Evolutionary conservation across 2,113 vertebrate genomes (phyloP), one percentile per base, ranked within the genome.

Genomic region (Zingel zingel): DNA sequence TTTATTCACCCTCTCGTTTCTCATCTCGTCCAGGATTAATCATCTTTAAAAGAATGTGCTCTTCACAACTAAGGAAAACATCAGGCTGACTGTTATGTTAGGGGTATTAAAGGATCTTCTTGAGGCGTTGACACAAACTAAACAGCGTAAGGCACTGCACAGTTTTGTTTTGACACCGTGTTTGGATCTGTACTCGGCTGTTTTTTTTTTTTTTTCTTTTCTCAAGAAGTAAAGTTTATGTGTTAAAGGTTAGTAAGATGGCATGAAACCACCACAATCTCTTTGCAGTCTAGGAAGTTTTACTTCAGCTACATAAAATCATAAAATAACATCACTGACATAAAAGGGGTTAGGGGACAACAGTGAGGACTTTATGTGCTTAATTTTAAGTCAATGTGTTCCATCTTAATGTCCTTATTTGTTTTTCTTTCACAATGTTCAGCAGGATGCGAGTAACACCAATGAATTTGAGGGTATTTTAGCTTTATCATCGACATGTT

Each of bases 1-100:
- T 25, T 36, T 19, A 65, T 30, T 6, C 8, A 77, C 51, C 9
- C 12, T 21, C 23, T 64, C 21, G 39, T 47, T 79, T 15, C 10
- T 54, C 23, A 39, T 77, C 68, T 76, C 45, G 19, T 76, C 30
- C 74, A 93, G 93, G 88, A 82, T 54, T 85, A 79, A 61, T 58
- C 18, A 0, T 54, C 65, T 33, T 19, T 56, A 57, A 85, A 74
- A 63, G 36, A 80, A 74, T 80, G 27, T 57, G 39, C 23, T 53
- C 51, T 27, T 78, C 75, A 45, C 85, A 74, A 45, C 48, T 14
- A 79, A 81, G 64, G 71, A 84, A 84, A 63, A 79, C 77, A 4
- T 68, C 65, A 15, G 6, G 78, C 10, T 73, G 43, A 25, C 6
- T 47, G 62, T 77, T 48, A 15, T 21, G 21, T 64, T 11, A 12